Conservation (phyloP, 1,140 invertebrate genomes). For the Lerema accius region DNA sequence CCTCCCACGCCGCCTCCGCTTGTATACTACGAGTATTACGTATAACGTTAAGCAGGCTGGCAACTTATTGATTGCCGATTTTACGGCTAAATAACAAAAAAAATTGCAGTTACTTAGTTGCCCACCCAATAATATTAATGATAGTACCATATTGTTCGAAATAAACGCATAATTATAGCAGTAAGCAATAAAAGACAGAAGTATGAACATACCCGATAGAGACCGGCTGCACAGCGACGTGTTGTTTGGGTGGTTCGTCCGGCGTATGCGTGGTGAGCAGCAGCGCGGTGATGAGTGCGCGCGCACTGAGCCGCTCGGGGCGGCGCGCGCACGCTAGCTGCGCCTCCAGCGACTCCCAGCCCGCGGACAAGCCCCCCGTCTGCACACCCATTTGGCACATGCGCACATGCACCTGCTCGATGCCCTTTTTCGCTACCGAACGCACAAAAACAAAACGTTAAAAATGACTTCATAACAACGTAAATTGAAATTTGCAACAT, state of each 20-base stretch:
- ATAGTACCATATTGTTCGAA: too few species aligned
- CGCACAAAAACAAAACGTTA: too few species aligned
- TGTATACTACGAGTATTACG: too few species aligned
- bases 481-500: too few species aligned
- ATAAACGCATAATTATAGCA: too few species aligned
- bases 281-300: conserved; percentile 42
- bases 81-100: too few species aligned
- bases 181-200: too few species aligned
- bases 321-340: conserved; percentile 43
- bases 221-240: conserved; percentile 51
- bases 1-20: conserved; percentile 59
- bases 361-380: conserved; percentile 43
- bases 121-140: too few species aligned
- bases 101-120: too few species aligned
- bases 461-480: too few species aligned
- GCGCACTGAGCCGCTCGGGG: conserved; percentile 45
- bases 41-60: too few species aligned
- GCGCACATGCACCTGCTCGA: conserved; percentile 52
- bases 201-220: conserved; percentile 62
- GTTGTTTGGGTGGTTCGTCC: conserved; percentile 38
- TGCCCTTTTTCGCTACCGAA: conserved; percentile 33
- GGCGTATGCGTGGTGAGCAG: conserved; percentile 42
- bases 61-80: too few species aligned
- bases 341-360: conserved; percentile 37
- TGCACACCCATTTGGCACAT: conserved; percentile 52